These are phyloP conservation scores for Paracanthobrama guichenoti DNA, from an alignment of 2,113 vertebrate species.

Conservation along the genomic window DNA sequence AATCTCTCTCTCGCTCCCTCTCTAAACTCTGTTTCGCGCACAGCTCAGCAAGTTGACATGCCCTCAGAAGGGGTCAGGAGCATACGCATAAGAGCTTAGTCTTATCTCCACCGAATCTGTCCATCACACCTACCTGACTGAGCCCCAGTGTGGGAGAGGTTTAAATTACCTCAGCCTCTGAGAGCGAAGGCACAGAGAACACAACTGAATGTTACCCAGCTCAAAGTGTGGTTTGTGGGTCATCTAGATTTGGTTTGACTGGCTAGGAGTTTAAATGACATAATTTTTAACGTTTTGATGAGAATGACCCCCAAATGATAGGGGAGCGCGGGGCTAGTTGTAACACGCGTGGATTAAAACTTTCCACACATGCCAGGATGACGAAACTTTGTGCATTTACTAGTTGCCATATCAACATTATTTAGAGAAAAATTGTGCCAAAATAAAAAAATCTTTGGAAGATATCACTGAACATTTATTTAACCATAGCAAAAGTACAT, in stretches of 20 bases:
- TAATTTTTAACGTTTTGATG: no score
- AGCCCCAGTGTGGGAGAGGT: not conserved
- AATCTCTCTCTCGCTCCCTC: not conserved
- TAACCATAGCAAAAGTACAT: no score
- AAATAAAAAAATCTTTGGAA: no score
- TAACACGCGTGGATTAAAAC: no score
- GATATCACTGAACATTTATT: no score
- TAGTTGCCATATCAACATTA: no score
- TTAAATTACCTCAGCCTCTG: constrained; percentile 15
- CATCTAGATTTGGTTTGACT: not conserved
- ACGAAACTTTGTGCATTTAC: no score
- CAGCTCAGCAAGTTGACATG: constrained; percentile 31
- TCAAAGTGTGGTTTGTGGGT: not conserved
- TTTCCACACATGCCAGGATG: no score
- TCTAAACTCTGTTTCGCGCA: constrained; percentile 19
- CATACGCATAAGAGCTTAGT: constrained; percentile 15
- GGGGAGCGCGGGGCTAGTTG: no score
- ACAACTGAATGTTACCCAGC: not conserved
- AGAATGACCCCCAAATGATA: no score
- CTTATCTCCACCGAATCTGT: constrained; percentile 37
- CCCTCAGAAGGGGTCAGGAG: constrained; percentile 27
- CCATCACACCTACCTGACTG: constrained; percentile 21
- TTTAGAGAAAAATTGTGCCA: no score
- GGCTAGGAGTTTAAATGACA: not conserved
- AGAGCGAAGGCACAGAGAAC: not conserved